Percentiles rank a stretch among this genome's conserved stretches.
Evolutionary conservation across 2,888 invertebrate species (phyloP).

Genomic region (Synanthedon andrenaeformis): DNA sequence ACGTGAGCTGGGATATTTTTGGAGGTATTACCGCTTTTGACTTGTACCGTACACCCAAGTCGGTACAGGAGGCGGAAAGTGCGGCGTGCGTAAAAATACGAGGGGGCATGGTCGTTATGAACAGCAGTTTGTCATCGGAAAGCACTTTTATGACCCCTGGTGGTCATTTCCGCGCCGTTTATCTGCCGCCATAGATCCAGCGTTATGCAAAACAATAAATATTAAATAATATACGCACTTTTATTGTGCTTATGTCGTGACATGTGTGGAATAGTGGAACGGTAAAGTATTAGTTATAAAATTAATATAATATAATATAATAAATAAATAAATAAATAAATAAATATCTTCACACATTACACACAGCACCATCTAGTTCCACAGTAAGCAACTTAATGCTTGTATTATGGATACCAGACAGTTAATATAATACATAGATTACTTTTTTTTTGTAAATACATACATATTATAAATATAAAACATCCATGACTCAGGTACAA

Average conservation of each 20-base stretch:
- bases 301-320: background rate
- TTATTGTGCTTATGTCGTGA: background rate
- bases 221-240: conserved; percentile 3
- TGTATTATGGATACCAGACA: too few relatives aligned
- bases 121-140: conserved; percentile 44
- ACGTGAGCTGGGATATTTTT: too few relatives aligned
- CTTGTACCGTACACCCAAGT: background rate
- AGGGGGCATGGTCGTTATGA: conserved; percentile 31
- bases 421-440: too few relatives aligned
- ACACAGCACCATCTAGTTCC: too few relatives aligned
- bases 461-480: too few relatives aligned
- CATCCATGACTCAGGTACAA: too few relatives aligned
- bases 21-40: background rate
- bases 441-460: too few relatives aligned
- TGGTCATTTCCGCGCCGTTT: conserved; percentile 24
- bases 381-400: too few relatives aligned
- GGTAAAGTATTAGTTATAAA: background rate
- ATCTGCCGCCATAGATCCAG: conserved; percentile 14
- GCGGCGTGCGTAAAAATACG: conserved; percentile 44
- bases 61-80: conserved; percentile 27
- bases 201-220: conserved; percentile 12
- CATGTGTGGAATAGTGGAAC: background rate
- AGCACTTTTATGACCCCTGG: conserved; percentile 39
- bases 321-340: too few relatives aligned
- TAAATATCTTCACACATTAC: too few relatives aligned